A percentile compares a stretch with the other conserved stretches of the same genome.
These are phyloP conservation scores for Pantherophis alleghaniensis DNA, from an alignment of 2,797 vertebrate species.

Conservation along the genomic window DNA sequence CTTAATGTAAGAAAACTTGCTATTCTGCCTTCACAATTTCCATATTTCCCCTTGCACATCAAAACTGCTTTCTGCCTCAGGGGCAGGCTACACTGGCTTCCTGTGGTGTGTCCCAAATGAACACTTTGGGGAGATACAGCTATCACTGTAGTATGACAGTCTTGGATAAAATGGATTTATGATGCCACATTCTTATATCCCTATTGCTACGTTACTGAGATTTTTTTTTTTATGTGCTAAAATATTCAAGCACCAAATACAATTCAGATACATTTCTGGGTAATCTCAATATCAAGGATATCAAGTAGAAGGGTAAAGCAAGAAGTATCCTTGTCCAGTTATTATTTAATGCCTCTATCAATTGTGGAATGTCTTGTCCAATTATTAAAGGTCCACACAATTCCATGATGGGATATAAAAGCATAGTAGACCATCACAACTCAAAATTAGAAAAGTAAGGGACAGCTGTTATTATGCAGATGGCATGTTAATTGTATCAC, in stretches of 20 bases:
- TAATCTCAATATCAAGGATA: background rate
- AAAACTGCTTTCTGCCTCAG: constrained; percentile 48
- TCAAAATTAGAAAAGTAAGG: background rate
- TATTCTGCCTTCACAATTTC: constrained; percentile 43
- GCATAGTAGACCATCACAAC: background rate
- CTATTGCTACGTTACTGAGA: constrained; percentile 6
- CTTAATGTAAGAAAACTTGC: constrained; percentile 58
- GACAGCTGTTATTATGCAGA: background rate
- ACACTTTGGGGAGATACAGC: background rate
- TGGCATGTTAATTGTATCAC: background rate
- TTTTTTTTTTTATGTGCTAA: background rate
- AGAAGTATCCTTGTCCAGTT: background rate
- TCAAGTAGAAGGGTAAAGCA: background rate
- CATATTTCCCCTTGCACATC: constrained; percentile 46
- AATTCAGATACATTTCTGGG: background rate
- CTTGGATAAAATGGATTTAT: constrained; percentile 27
- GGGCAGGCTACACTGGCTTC: constrained; percentile 45
- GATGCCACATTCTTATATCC: constrained; percentile 19
- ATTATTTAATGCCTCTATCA: background rate
- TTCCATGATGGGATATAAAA: background rate
- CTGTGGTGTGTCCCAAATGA: constrained; percentile 44
- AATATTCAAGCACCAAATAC: background rate
- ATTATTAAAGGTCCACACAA: background rate
- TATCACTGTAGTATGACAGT: constrained; percentile 22
- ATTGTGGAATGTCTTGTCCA: background rate